phyloP scores from a whole-genome alignment of 2,113 vertebrate genomes.

The Cyanoramphus novaezelandiae region DNA sequence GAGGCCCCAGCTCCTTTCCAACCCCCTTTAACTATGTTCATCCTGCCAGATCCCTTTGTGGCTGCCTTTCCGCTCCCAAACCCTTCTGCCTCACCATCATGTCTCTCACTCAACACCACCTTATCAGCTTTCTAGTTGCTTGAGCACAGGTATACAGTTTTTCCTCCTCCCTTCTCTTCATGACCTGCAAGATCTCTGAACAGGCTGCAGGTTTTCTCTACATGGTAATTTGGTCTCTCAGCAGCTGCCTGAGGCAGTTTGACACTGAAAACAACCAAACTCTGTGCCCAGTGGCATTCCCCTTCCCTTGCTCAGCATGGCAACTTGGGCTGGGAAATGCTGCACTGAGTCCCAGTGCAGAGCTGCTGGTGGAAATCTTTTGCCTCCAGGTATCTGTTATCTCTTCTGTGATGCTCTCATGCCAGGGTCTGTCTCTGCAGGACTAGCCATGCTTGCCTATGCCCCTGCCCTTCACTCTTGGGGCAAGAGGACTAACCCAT shows the following conservation, averaged over 20 bases:
- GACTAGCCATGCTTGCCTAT: neutral
- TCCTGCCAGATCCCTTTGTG: rapidly evolving
- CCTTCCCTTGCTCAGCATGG: neutral
- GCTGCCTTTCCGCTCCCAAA: neutral
- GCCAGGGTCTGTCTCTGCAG: neutral
- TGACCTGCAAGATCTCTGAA: neutral
- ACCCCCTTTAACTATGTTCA: neutral
- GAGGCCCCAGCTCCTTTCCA: neutral
- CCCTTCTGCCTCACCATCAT: neutral
- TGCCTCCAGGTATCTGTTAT: neutral
- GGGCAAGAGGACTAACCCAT: neutral
- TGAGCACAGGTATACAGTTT: neutral
- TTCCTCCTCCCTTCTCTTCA: rapidly evolving
- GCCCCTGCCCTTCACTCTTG: neutral
- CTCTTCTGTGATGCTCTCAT: rapidly evolving
- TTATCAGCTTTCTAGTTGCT: neutral
- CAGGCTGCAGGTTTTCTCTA: neutral
- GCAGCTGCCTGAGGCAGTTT: neutral
- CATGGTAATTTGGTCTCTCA: neutral
- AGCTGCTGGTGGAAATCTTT: neutral
- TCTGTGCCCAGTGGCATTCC: rapidly evolving
- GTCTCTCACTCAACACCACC: neutral
- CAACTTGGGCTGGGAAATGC: neutral
- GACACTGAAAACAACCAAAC: neutral
- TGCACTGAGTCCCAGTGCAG: neutral